Conservation (phyloP, 2,888 invertebrate genomes). For the Leptinotarsa haldemani region DNA sequence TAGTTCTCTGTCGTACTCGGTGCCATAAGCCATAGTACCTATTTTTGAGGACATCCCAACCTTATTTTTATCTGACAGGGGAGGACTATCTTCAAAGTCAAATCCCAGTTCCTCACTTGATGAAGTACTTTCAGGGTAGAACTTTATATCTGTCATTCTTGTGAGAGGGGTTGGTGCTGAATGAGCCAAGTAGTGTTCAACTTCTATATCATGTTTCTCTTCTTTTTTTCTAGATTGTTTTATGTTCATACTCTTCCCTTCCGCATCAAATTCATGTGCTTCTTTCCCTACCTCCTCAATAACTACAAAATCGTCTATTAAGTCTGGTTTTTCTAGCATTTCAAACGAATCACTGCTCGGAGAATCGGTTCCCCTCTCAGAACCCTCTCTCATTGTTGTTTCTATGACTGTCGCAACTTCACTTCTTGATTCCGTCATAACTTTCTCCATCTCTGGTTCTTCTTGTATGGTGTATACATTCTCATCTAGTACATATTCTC, state of each 20-base stretch:
- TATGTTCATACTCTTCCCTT: constrained; percentile 84
- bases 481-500: constrained; percentile 73
- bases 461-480: constrained; percentile 70
- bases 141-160: constrained; percentile 66
- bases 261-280: constrained; percentile 84
- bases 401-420: constrained; percentile 72
- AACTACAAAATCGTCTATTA: constrained; percentile 88
- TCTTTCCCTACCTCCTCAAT: constrained; percentile 90
- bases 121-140: constrained; percentile 67
- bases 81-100: constrained; percentile 78
- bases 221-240: constrained; percentile 61
- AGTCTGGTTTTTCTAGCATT: constrained; percentile 86
- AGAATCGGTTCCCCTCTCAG: constrained; percentile 70
- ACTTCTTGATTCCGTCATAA: constrained; percentile 63
- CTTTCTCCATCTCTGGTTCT: constrained; percentile 65
- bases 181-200: constrained; percentile 77
- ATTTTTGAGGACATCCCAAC: constrained; percentile 58
- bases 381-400: constrained; percentile 69
- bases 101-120: constrained; percentile 74
- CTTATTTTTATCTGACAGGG: constrained; percentile 60
- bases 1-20: constrained; percentile 70
- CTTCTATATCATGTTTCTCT: constrained; percentile 77
- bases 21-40: constrained; percentile 63
- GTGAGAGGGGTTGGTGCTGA: constrained; percentile 75
- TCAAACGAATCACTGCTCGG: constrained; percentile 89